Evolutionary conservation across 2,113 vertebrate genomes (phyloP).

Genomic region (Zeus faber): DNA sequence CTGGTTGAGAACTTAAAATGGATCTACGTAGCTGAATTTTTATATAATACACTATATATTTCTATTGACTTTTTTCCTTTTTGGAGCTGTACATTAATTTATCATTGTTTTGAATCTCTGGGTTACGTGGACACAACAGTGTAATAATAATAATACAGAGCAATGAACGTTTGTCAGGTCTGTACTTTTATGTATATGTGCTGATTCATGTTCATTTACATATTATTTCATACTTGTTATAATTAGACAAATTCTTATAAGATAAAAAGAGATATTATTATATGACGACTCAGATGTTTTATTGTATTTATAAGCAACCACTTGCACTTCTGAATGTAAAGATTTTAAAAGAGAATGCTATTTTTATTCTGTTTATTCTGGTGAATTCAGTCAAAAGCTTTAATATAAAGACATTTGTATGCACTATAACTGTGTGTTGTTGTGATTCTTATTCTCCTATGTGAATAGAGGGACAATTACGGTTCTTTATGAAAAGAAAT

Average conservation of each 20-base stretch:
- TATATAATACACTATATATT: conserved; percentile 47
- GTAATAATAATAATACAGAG: background rate
- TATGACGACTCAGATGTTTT: background rate
- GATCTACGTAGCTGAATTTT: conserved; percentile 41
- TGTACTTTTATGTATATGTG: conserved; percentile 15
- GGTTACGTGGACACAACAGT: background rate
- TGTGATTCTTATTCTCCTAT: too few species aligned
- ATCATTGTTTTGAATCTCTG: background rate
- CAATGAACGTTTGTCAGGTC: conserved; percentile 1
- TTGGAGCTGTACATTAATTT: background rate
- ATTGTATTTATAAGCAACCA: background rate
- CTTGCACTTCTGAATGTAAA: background rate
- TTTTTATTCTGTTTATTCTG: background rate
- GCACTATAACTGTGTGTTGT: background rate
- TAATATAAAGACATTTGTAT: background rate
- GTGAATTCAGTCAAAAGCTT: background rate
- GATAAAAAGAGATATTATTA: background rate
- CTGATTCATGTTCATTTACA: background rate
- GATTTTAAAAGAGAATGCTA: background rate
- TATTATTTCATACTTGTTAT: background rate
- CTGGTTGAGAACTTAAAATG: conserved; percentile 30
- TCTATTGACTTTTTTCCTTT: conserved; percentile 20
- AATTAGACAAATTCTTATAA: background rate
- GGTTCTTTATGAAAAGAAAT: too few species aligned
- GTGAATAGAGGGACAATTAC: too few species aligned